Base-by-base conservation (phyloP, 2,888 invertebrate genomes). In the Cantharis rustica region DNA sequence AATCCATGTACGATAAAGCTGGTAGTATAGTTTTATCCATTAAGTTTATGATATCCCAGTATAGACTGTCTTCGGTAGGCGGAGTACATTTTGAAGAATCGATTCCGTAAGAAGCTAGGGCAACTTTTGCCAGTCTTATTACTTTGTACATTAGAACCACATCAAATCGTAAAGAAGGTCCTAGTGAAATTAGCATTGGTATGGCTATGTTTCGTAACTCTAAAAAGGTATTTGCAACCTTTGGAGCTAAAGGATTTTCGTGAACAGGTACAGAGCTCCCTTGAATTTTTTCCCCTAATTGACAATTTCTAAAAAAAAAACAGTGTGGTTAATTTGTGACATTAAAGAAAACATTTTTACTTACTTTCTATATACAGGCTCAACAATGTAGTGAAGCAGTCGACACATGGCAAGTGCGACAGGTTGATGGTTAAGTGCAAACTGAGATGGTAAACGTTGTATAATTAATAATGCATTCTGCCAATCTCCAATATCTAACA, bases 401-500 rank as follows among this genome's bases (percentile, higher is more conserved):
- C 91, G 89, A 85, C 96, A 95, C 15, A 98, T 89, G 1, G 95
- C 95, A 72, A 91, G 88, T 2, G 96, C 95, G 71, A 96, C 93
- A 0, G 95, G 94, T 70, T 94, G 92, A 84, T 95, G 93, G 61
- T 95, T 93, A 79, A 96, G 92, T 10, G 94, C 92, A 81, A 93
- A 93, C 87, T 93, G 93, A 75, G 94, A 93, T 0, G 99, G 99
- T 78, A 99, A 89, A 73, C 95, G 91, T 81, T 93, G 93, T 26
- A 96, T 93, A 75, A 99, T 90, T 80, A 91, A 90, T 78, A 93
- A 91, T 3, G 97, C 97, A 84, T 95, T 95, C 16, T 93, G 91
- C 98, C 98, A 99, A 83, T 96, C 97, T 1, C 96, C 98, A 80
- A 97, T 93, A 80, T 93, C 92, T 10, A 99, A 87, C 69, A 98